phyloP scores from a whole-genome alignment of 1,140 invertebrate species.

The Doryteuthis pealeii region DNA sequence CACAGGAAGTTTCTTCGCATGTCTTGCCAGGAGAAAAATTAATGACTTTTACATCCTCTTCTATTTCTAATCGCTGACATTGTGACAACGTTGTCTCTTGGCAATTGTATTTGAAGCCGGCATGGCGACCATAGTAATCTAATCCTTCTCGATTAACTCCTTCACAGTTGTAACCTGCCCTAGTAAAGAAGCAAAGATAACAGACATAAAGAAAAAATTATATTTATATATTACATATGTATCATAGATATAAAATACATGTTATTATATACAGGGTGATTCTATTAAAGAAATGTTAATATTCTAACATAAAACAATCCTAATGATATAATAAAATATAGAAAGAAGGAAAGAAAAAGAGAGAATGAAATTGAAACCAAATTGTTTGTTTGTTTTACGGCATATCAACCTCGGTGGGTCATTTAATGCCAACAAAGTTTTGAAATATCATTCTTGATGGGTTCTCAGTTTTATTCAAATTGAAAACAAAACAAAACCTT shows the following conservation, averaged over 20 bases:
- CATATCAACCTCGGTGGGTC: too few species aligned
- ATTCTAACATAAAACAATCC: too few species aligned
- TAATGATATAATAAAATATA: too few species aligned
- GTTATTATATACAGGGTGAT: too few species aligned
- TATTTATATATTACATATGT: not conserved
- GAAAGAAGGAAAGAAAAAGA: too few species aligned
- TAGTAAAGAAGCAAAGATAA: constrained; percentile 23
- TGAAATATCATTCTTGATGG: too few species aligned
- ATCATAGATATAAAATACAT: not conserved
- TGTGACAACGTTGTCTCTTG: constrained; percentile 28
- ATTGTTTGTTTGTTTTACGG: too few species aligned
- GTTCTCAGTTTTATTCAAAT: too few species aligned
- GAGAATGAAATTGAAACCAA: too few species aligned
- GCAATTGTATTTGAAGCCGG: constrained; percentile 40
- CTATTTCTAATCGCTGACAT: constrained; percentile 38
- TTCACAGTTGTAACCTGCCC: constrained; percentile 44
- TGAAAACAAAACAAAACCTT: too few species aligned
- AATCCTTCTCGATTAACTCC: constrained; percentile 39
- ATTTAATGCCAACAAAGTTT: too few species aligned
- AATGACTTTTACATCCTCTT: constrained; percentile 29
- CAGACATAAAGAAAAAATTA: not conserved
- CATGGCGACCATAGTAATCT: constrained; percentile 33
- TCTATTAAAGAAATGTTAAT: too few species aligned
- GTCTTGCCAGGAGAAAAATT: constrained; percentile 37
- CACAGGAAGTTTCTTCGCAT: constrained; percentile 37